These are phyloP conservation scores for Acyrthosiphon pisum DNA, from an alignment of 1,140 invertebrate genomes.

Conservation along the genomic window DNA sequence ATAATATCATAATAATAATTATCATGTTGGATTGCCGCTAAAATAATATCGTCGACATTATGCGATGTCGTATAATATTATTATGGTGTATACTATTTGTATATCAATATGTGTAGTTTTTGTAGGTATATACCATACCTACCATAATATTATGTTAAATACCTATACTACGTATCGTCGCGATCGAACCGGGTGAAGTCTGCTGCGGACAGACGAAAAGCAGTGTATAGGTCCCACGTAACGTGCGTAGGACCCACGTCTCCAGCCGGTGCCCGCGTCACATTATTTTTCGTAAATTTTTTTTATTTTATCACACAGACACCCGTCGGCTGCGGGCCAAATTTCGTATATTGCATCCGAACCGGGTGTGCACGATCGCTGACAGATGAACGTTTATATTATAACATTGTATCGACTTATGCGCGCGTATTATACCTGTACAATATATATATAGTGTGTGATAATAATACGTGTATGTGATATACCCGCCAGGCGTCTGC, in stretches of 20 bases:
- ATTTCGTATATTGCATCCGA: neutral
- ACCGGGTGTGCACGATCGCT: neutral
- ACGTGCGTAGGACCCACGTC: neutral
- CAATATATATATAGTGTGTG: too few relatives aligned
- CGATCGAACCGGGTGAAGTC: neutral
- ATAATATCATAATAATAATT: neutral
- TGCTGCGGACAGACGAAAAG: neutral
- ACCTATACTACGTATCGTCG: neutral
- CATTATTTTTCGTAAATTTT: neutral
- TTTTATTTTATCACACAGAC: neutral
- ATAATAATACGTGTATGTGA: neutral
- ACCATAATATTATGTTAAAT: too few relatives aligned
- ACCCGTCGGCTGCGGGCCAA: neutral
- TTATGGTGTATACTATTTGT: too few relatives aligned
- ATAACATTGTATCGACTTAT: neutral
- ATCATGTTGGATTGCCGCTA: neutral
- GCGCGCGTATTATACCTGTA: neutral
- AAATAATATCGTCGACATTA: neutral
- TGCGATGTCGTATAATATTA: neutral
- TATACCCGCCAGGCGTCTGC: neutral
- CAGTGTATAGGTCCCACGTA: neutral
- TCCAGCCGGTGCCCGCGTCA: neutral
- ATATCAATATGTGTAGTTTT: too few relatives aligned
- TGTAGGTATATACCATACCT: too few relatives aligned
- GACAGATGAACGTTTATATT: constrained; percentile 9